Conservation (phyloP, 2,113 vertebrate genomes). For the Hydropotes inermis region DNA sequence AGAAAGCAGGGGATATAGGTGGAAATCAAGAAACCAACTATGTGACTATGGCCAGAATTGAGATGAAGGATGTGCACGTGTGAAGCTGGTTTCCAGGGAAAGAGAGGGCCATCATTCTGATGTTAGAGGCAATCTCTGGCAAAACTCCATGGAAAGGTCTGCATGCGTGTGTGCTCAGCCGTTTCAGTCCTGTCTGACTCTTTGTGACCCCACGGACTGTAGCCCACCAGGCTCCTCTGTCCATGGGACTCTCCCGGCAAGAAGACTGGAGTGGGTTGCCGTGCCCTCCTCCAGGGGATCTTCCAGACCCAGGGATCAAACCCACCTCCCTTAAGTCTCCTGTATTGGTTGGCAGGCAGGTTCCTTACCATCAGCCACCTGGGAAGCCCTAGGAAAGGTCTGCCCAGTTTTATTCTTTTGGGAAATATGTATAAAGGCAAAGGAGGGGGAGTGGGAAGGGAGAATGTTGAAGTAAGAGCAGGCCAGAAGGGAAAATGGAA, state of each 20-base stretch:
- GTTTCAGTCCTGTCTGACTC: not conserved
- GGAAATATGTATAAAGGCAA: not conserved
- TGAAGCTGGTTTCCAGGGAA: not conserved
- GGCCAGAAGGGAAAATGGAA: not conserved
- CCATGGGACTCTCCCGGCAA: not conserved
- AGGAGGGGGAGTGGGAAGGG: not conserved
- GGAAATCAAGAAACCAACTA: not conserved
- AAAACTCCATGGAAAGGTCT: not conserved
- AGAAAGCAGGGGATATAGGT: fast-evolving
- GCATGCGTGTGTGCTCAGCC: fast-evolving
- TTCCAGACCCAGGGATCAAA: not conserved
- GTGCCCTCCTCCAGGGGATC: not conserved
- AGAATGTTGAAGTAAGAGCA: not conserved
- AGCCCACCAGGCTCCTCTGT: not conserved
- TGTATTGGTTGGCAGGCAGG: not conserved
- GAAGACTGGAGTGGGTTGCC: not conserved
- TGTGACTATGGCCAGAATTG: fast-evolving
- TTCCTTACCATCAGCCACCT: not conserved
- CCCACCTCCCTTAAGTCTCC: not conserved
- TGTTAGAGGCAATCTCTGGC: not conserved
- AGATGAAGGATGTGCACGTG: too few relatives aligned
- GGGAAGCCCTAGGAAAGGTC: not conserved
- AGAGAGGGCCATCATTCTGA: not conserved
- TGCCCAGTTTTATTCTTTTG: not conserved
- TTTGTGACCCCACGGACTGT: not conserved